Percentiles rank a stretch among this genome's conserved stretches.
These are phyloP conservation scores for Ophthalmolycus amberensis DNA, from an alignment of 2,113 vertebrate species.

Conservation along the genomic window DNA sequence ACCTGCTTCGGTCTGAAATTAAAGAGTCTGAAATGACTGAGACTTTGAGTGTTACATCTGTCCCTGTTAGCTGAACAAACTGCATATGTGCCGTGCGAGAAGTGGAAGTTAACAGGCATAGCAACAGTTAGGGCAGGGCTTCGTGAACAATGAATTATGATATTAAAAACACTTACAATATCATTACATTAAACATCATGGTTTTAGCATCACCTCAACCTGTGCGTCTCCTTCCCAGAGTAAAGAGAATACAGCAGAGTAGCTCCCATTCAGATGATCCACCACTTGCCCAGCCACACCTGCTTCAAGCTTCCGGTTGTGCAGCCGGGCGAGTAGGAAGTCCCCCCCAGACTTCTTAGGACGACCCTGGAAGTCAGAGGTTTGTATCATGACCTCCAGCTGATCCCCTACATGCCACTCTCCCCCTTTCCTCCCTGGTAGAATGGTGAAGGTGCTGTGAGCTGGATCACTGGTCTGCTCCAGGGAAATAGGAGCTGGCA, in stretches of 20 bases:
- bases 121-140: neutral
- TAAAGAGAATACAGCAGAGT: conserved; percentile 76
- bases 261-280: conserved; percentile 1
- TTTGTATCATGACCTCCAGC: conserved; percentile 86
- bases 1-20: neutral
- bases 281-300: neutral
- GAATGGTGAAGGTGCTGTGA: conserved; percentile 87
- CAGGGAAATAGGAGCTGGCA: no score
- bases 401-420: conserved; percentile 86
- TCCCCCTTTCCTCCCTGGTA: conserved; percentile 54
- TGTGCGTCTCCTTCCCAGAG: no score
- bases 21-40: neutral
- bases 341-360: conserved; percentile 83
- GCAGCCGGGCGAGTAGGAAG: neutral
- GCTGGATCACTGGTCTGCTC: conserved; percentile 84
- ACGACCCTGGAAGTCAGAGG: conserved; percentile 87
- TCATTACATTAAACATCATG: no score
- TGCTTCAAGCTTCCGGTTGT: neutral
- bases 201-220: no score
- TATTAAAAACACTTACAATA: no score
- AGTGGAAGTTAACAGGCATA: neutral
- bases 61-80: neutral
- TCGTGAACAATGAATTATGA: no score
- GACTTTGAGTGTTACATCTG: neutral
- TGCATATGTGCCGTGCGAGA: neutral